Evolutionary conservation across 2,113 vertebrate genomes (phyloP).

Genomic region (Hassar affinis): DNA sequence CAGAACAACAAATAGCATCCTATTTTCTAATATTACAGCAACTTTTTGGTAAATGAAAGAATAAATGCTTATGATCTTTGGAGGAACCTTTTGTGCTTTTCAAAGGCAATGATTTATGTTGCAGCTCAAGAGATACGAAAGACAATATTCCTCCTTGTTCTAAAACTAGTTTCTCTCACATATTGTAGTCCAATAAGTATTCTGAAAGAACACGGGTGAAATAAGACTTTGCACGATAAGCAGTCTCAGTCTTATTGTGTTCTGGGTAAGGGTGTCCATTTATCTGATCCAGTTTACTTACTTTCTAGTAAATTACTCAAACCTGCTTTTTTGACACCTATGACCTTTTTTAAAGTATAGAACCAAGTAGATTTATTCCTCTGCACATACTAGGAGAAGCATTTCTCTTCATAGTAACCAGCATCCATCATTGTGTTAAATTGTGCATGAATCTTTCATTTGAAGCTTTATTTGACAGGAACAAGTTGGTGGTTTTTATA

Average conservation of each 20-base stretch:
- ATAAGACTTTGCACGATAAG: constrained; percentile 41
- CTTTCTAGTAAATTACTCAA: constrained; percentile 18
- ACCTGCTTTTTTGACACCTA: background rate
- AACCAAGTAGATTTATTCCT: background rate
- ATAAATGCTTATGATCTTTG: constrained; percentile 25
- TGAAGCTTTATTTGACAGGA: background rate
- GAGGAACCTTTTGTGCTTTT: constrained; percentile 27
- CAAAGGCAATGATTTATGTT: constrained; percentile 28
- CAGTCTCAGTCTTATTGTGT: constrained; percentile 37
- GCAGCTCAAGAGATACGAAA: constrained; percentile 31
- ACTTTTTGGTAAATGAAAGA: constrained; percentile 10
- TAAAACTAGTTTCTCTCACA: constrained; percentile 18
- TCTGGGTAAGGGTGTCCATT: constrained; percentile 33
- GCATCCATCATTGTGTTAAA: background rate
- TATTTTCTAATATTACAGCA: constrained; percentile 25
- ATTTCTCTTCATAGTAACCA: background rate
- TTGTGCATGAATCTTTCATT: background rate
- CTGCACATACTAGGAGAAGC: background rate
- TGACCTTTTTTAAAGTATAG: background rate
- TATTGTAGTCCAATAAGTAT: constrained; percentile 45
- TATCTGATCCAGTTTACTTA: constrained; percentile 34
- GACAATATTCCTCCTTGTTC: constrained; percentile 46
- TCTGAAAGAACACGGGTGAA: constrained; percentile 19
- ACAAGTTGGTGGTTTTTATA: constrained; percentile 9
- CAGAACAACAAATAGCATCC: background rate